Conservation (phyloP, 2,113 vertebrate species). For the Hypocryptadius cinnamomeus region DNA sequence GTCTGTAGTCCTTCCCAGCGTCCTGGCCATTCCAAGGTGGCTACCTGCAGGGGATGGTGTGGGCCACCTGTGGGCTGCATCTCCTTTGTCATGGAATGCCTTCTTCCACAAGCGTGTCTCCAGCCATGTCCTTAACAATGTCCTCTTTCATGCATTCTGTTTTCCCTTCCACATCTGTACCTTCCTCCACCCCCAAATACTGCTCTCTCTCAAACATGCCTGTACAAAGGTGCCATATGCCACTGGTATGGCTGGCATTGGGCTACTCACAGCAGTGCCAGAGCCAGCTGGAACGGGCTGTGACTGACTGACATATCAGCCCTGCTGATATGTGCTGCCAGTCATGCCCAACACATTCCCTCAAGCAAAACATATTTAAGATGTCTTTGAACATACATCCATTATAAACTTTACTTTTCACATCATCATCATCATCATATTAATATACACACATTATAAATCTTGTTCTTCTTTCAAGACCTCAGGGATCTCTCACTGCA, state of each 20-base stretch:
- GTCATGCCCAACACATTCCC: rapidly evolving
- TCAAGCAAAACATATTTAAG: neutral
- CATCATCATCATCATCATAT: no score
- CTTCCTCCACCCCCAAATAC: neutral
- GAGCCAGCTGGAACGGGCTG: neutral
- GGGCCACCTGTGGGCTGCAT: no score
- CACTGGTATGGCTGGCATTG: neutral
- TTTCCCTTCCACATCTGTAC: neutral
- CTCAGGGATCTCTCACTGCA: neutral
- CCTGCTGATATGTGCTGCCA: rapidly evolving
- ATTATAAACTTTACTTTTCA: neutral
- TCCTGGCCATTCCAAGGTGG: neutral
- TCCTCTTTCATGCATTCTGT: neutral
- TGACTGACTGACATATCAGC: rapidly evolving
- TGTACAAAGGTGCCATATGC: neutral
- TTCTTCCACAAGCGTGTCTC: neutral
- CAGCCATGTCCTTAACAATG: neutral
- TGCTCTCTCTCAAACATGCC: neutral
- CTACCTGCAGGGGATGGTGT: no score
- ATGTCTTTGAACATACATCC: neutral
- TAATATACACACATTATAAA: neutral
- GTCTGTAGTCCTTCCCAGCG: neutral
- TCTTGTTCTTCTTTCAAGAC: neutral
- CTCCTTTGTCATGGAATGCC: neutral
- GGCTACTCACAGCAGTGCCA: no score